Evolutionary conservation across 2,888 invertebrate genomes (phyloP).

Genomic region (Aelia acuminata): DNA sequence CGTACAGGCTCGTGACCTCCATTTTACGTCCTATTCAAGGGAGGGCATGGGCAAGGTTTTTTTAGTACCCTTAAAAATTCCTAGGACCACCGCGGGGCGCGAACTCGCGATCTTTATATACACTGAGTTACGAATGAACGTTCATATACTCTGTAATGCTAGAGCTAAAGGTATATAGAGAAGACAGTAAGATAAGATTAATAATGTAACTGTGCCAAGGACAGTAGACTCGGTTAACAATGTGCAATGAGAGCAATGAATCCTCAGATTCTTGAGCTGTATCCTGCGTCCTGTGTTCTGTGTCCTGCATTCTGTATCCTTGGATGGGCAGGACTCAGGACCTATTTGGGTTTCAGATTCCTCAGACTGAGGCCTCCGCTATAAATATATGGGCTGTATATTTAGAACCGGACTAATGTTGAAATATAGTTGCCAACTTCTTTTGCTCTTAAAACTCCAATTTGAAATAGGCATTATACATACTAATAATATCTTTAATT

Average conservation of each 20-base stretch:
- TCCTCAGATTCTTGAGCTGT: neutral
- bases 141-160: too few species aligned
- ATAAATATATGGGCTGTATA: neutral
- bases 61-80: too few species aligned
- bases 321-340: neutral
- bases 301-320: too few species aligned
- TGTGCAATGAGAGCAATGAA: neutral
- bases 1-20: too few species aligned
- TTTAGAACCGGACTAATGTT: neutral
- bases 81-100: too few species aligned
- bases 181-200: neutral
- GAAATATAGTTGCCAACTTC: slow-evolving; percentile 5
- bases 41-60: too few species aligned
- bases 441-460: neutral
- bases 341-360: slow-evolving; percentile 37
- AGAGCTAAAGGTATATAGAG: too few species aligned
- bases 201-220: neutral
- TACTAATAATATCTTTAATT: neutral
- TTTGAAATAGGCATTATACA: too few species aligned
- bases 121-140: too few species aligned
- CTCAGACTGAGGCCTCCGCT: neutral
- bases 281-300: too few species aligned
- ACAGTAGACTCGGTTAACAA: neutral
- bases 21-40: too few species aligned
- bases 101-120: too few species aligned